These are phyloP conservation scores for Phainopepla nitens DNA, from an alignment of 2,113 vertebrate genomes.

Conservation along the genomic window DNA sequence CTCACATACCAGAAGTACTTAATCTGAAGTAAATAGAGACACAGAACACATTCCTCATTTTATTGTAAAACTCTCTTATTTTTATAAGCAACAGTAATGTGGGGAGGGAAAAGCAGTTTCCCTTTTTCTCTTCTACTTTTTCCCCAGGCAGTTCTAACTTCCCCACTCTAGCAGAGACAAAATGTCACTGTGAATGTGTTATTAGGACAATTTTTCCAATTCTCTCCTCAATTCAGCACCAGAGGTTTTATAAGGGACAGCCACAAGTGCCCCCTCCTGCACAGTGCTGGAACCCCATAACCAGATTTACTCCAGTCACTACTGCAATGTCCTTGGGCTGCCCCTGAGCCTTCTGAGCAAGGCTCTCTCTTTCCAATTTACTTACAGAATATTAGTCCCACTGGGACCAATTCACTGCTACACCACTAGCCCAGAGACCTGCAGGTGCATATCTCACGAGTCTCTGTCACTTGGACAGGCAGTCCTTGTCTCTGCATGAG, in stretches of 20 bases:
- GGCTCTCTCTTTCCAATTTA: background rate
- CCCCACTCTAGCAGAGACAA: background rate
- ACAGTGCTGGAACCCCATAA: background rate
- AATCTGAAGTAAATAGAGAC: background rate
- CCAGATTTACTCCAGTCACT: background rate
- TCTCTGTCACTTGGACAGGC: background rate
- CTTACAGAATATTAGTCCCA: conserved; percentile 23
- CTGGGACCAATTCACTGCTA: conserved; percentile 39
- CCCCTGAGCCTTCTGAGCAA: background rate
- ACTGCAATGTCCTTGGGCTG: conserved; percentile 15
- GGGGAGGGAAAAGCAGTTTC: background rate
- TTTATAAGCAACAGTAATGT: background rate
- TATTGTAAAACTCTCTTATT: background rate
- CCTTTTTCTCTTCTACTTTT: background rate
- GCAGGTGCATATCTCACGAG: background rate
- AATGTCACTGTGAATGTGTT: background rate
- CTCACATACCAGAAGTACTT: background rate
- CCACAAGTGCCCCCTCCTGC: background rate
- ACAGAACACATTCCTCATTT: background rate
- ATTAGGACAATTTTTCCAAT: background rate
- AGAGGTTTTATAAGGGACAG: background rate
- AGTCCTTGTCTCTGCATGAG: background rate
- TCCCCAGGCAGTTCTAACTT: background rate
- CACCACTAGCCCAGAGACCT: background rate
- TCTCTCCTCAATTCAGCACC: background rate